Conservation (phyloP, 2,113 vertebrate genomes). For the Oceanites oceanicus region DNA sequence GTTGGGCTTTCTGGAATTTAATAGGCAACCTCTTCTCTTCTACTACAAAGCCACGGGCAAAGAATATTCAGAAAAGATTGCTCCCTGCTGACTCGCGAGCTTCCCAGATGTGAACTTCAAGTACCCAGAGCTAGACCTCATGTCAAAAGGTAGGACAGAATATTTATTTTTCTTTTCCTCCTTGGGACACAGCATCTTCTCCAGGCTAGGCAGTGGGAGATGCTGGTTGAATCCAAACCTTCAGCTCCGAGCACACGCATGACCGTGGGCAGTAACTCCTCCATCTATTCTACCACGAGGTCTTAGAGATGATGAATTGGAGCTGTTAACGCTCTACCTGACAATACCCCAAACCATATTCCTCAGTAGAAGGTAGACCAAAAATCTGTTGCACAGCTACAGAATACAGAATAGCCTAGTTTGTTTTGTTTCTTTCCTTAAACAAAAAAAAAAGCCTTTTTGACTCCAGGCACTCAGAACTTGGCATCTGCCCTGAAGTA, state of each 20-base stretch:
- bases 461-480: background rate
- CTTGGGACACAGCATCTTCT: background rate
- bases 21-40: background rate
- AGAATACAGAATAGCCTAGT: background rate
- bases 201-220: background rate
- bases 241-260: background rate
- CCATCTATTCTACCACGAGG: background rate
- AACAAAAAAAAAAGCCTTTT: background rate
- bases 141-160: background rate
- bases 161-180: too few relatives aligned
- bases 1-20: background rate
- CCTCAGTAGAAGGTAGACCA: background rate
- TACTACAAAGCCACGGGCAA: background rate
- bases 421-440: background rate
- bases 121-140: background rate
- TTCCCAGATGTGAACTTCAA: background rate
- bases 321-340: background rate
- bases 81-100: background rate
- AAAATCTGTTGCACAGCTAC: background rate
- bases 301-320: background rate
- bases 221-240: background rate
- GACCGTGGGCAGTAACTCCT: background rate
- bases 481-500: background rate
- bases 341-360: background rate
- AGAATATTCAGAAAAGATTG: too few relatives aligned